Evolutionary conservation across 2,113 vertebrate genomes (phyloP).

Genomic region (Daubentonia madagascariensis): DNA sequence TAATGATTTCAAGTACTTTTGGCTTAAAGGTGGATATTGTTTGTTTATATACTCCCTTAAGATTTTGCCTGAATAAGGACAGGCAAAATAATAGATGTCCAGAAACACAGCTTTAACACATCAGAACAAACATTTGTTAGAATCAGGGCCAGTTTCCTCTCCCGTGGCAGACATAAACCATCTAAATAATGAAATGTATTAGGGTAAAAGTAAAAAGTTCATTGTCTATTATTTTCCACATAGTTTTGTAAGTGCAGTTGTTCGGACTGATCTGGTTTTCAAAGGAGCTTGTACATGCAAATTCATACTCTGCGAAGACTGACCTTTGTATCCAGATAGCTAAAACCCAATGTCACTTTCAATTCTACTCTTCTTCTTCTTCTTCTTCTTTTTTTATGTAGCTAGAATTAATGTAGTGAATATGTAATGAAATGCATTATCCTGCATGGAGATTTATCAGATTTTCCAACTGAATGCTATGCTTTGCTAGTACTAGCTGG

Average conservation of each 20-base stretch:
- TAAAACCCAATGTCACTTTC: constrained; percentile 84
- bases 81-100: constrained; percentile 60
- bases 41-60: constrained; percentile 67
- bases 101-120: constrained; percentile 64
- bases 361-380: constrained; percentile 71
- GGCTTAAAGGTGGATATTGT: constrained; percentile 50
- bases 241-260: constrained; percentile 78
- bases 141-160: constrained; percentile 68
- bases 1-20: constrained; percentile 67
- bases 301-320: constrained; percentile 81
- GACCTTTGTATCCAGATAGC: constrained; percentile 80
- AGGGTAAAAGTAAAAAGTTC: constrained; percentile 73
- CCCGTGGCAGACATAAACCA: constrained; percentile 57
- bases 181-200: constrained; percentile 62
- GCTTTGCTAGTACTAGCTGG: constrained; percentile 91
- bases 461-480: constrained; percentile 94
- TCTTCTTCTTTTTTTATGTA: constrained; percentile 74
- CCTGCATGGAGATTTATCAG: constrained; percentile 90
- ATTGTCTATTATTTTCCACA: constrained; percentile 75
- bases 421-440: constrained; percentile 94
- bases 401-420: constrained; percentile 88
- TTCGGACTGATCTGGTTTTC: constrained; percentile 82
- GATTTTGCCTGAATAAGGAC: constrained; percentile 61
- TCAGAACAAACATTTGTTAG: constrained; percentile 71
- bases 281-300: constrained; percentile 79